Conservation (phyloP, 2,797 vertebrate genomes). For the Paguma larvata region DNA sequence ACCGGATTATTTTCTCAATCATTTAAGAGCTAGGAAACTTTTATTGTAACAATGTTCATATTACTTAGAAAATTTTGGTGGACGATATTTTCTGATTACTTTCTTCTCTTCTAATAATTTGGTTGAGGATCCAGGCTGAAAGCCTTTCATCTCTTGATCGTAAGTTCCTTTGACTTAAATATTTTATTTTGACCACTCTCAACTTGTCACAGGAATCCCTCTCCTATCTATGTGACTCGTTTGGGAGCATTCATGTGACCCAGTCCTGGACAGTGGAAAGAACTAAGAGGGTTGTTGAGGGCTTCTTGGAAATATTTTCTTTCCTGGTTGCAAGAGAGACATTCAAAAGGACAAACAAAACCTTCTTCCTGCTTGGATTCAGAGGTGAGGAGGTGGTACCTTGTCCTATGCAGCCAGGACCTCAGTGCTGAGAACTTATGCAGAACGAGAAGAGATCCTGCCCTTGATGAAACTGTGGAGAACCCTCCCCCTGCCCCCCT, state of each 20-base stretch:
- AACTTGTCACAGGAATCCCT: background rate
- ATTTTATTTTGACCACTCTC: background rate
- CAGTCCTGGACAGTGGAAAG: too few relatives aligned
- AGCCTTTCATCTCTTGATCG: background rate
- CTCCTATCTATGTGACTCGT: background rate
- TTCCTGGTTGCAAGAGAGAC: background rate
- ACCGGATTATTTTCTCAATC: background rate
- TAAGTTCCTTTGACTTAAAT: background rate
- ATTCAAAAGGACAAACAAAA: background rate
- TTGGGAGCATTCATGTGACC: background rate
- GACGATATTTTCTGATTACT: background rate
- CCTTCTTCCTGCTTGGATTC: background rate
- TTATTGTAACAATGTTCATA: background rate
- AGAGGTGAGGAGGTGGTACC: background rate
- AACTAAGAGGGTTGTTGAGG: background rate
- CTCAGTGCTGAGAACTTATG: rapidly evolving
- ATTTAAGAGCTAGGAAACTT: background rate
- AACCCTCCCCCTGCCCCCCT: too few relatives aligned
- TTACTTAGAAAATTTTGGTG: background rate
- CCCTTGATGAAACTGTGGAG: rapidly evolving
- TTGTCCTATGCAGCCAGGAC: too few relatives aligned
- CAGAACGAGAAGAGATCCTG: too few relatives aligned
- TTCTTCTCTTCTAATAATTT: too few relatives aligned
- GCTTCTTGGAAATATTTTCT: background rate
- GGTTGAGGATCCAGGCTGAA: background rate